Evolutionary conservation across 2,113 vertebrate species (phyloP), one percentile per base, ranked within the genome.

Genomic region (Oxyruncus cristatus): DNA sequence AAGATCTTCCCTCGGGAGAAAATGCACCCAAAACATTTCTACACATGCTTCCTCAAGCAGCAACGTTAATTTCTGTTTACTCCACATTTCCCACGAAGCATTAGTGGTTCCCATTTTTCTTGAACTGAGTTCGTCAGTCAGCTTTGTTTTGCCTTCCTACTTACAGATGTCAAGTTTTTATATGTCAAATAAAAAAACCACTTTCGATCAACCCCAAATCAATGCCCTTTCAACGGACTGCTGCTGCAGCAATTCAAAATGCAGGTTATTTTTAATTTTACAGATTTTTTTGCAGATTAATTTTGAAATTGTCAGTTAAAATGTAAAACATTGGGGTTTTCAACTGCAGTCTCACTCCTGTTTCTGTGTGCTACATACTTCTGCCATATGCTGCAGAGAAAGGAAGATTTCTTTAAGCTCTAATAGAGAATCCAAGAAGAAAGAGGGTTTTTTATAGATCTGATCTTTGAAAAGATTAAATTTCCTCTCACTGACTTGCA

Each of bases 391-490:
- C 73, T 94, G 79, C 80, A 96, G 92, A 52, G 91, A 92, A 85
- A 96, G 92, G 90, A 94, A 76, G 79, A 86, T 94, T 95, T 95
- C 93, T 94, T 92, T 91, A 91, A 96, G 92, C 88, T 93, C 65
- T 87, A 94, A 88, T 86, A 89, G 83, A 89, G 93, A 92, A 93
- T 82, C 88, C 65, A 88, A 78, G 90, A 93, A 93, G 90, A 97
- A 97, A 93, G 89, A 94, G 46, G 15, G 19, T 75, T 93, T 94
- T 95, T 95, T 91, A 96, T 91, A 96, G 95, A 89, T 91, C 76
- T 95, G 92, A 94, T 96, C 96, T 96, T 94, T 89, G 93, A 87
- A 96, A 96, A 94, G 91, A 96, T 96, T 95, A 90, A 95, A 95
- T 96, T 96, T 92, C 90, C 92, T 90, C 92, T 94, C 83, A 74